These are phyloP conservation scores for Leiothrix lutea DNA, from an alignment of 2,113 vertebrate species.

Conservation along the genomic window DNA sequence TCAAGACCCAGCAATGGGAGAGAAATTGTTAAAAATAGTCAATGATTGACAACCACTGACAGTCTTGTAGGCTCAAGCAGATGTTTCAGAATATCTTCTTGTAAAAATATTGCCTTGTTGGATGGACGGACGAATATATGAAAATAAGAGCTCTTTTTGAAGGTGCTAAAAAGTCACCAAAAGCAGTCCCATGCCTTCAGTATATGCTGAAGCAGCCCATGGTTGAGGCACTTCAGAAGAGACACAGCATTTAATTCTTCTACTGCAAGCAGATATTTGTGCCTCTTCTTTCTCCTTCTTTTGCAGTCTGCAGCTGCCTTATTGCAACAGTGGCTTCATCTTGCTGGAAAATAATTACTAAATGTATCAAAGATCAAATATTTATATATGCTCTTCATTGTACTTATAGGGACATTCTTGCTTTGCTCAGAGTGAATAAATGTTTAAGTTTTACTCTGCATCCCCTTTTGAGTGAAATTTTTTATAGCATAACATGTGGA, in stretches of 20 bases:
- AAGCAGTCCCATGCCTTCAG: not conserved
- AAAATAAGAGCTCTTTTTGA: not conserved
- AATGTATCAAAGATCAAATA: not conserved
- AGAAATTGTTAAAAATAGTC: not conserved
- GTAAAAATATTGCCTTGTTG: not conserved
- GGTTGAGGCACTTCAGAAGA: not conserved
- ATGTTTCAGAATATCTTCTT: not conserved
- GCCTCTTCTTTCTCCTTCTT: not conserved
- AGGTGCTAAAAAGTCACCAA: not conserved
- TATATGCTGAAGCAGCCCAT: not conserved
- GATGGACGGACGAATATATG: not conserved
- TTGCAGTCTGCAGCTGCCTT: not conserved
- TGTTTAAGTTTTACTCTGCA: not conserved
- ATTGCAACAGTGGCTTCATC: not conserved
- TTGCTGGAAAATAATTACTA: not conserved
- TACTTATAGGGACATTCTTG: not conserved
- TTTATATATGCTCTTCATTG: not conserved
- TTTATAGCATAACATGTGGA: not conserved
- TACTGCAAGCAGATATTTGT: not conserved
- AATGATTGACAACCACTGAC: not conserved
- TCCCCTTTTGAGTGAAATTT: not conserved
- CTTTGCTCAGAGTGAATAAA: not conserved
- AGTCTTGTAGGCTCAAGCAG: not conserved
- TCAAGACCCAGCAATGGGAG: not conserved
- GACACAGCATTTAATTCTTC: not conserved